phyloP scores from a whole-genome alignment of 2,797 vertebrate species.

The Columba guinea region DNA sequence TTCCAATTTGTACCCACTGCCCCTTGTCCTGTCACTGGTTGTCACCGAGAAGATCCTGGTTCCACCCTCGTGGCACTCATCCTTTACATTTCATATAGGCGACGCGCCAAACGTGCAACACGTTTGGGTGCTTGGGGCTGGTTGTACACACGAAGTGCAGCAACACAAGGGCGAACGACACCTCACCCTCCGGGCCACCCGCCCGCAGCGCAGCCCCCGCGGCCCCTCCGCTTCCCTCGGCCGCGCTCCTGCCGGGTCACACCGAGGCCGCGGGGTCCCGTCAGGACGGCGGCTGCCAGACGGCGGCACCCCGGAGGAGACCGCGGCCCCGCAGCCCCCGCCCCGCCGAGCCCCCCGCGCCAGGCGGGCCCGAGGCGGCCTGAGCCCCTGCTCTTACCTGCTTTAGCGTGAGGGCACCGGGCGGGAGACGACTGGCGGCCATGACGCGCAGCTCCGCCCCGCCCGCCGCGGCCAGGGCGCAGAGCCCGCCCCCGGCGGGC shows the following conservation, averaged over 20 bases:
- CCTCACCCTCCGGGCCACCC: background rate
- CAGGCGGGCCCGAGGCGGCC: background rate
- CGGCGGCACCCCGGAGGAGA: no score
- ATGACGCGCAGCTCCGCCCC: conserved; percentile 48
- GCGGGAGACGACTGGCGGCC: conserved; percentile 74
- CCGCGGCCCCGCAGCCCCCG: no score
- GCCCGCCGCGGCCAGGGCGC: background rate
- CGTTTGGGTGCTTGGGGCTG: accelerated
- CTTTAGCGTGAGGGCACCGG: conserved; percentile 73
- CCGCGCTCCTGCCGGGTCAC: background rate
- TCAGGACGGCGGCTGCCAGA: background rate
- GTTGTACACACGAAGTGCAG: accelerated
- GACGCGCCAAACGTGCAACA: accelerated
- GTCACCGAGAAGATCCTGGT: no score
- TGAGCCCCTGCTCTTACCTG: conserved; percentile 71
- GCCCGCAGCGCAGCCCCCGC: background rate
- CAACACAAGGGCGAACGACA: accelerated
- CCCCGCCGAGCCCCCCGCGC: no score
- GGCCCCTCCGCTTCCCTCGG: background rate
- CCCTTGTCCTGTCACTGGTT: no score
- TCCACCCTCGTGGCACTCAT: no score
- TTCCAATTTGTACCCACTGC: no score
- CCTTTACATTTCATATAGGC: no score
- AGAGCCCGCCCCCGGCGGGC: background rate
- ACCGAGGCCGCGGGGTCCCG: no score